These are phyloP conservation scores for Eupristina koningsbergeri DNA, from an alignment of 1,140 invertebrate genomes.

Conservation along the genomic window DNA sequence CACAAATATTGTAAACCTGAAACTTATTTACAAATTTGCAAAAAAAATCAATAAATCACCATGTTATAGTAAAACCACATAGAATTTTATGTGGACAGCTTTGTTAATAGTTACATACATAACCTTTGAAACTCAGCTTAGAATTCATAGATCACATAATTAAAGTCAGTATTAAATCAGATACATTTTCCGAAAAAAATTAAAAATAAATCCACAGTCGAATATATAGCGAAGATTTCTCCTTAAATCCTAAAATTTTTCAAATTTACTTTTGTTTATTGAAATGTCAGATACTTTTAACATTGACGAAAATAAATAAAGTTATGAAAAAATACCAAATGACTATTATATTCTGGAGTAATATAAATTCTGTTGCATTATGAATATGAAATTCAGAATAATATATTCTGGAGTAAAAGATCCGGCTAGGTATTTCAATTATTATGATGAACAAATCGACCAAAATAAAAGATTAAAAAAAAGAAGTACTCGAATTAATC, in stretches of 20 bases:
- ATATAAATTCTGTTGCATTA: too few relatives aligned
- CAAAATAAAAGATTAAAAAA: background rate
- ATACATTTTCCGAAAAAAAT: conserved; percentile 32
- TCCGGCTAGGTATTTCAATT: background rate
- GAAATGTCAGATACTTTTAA: background rate
- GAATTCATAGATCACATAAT: conserved; percentile 28
- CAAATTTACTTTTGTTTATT: conserved; percentile 63
- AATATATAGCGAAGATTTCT: conserved; percentile 69
- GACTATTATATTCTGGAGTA: conserved; percentile 5
- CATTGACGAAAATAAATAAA: conserved; percentile 21
- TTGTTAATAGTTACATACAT: too few relatives aligned
- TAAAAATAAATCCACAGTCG: conserved; percentile 57
- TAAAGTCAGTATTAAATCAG: conserved; percentile 25
- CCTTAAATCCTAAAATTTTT: too few relatives aligned
- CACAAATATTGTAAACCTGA: too few relatives aligned
- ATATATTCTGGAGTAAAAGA: too few relatives aligned
- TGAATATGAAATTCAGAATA: too few relatives aligned
- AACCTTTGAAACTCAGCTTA: too few relatives aligned
- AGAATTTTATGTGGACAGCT: too few relatives aligned
- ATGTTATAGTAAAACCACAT: too few relatives aligned
- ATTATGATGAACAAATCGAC: background rate
- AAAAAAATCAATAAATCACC: too few relatives aligned
- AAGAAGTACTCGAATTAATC: background rate
- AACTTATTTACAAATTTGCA: too few relatives aligned
- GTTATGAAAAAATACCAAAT: background rate